Base-by-base conservation (phyloP, 1,140 invertebrate genomes). In the Papilio machaon region DNA sequence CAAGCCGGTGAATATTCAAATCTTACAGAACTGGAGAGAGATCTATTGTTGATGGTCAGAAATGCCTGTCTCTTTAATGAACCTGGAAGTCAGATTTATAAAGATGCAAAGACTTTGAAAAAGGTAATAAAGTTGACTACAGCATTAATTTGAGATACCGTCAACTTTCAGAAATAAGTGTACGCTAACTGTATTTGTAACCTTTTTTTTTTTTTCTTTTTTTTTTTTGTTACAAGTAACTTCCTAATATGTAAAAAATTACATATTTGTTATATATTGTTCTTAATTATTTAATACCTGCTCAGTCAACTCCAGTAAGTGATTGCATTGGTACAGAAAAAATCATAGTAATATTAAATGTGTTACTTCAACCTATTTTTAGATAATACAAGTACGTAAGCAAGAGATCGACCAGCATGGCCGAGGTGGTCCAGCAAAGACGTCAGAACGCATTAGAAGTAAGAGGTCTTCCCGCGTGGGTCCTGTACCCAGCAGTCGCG, bases 41-140 rank as follows among this genome's bases (percentile, higher is more conserved):
- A 99, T 95, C 92, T 99, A 9, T 90, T 97, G 83, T 95, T 98
- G 23, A 98, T 99, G 97, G 97, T 98, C 54, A 97, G 97, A 83
- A 99, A 99, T 95, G n/a, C n/a, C n/a, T 99, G 98, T 90, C 95
- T 96, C 7, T 99, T 99, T 89, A 99, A 99, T 93, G 99, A 99
- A 91, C 98, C 99, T 0, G 98, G 98, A 0, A 99, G 99, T 4
- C 97, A 97, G 90, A 99, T 99, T 85, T 99, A 99, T 90, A 99
- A 99, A 94, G 98, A 99, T 95, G 98, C 99, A 0, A 98, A 98
- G 91, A 95, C 97, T 15, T 91, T 99, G 67, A 98, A 98, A 88
- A 98, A 98, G 91, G 96, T 97, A 85, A 83, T 70, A 75, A 43
- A 58, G 10, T 35, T 7, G 23, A 30, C 23, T 30, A 30, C 2